A percentile compares a stretch with the other conserved stretches of the same genome.
Conservation (phyloP, 2,797 vertebrate genomes). For the Capromys pilorides region DNA sequence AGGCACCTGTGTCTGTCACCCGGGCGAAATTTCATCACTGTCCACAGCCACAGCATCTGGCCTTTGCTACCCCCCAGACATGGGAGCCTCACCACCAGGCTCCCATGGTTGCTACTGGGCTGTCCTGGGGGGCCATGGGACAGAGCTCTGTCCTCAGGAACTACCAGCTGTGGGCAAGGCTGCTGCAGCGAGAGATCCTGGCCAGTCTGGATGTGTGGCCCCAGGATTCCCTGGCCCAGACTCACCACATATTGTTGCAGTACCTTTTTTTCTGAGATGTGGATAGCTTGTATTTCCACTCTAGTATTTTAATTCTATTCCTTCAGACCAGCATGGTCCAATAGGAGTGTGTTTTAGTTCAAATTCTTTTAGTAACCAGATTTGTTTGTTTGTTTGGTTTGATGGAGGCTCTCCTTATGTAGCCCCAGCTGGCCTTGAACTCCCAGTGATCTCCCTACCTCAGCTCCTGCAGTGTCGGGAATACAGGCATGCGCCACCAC, state of each 20-base stretch:
- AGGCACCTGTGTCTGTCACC: background rate
- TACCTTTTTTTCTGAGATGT: background rate
- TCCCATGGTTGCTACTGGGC: background rate
- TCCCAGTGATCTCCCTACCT: background rate
- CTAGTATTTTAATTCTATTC: background rate
- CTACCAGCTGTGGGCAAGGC: background rate
- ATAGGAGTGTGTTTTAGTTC: background rate
- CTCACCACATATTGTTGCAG: background rate
- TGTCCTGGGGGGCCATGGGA: background rate
- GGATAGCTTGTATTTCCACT: background rate
- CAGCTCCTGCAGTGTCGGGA: background rate
- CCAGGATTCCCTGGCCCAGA: no score
- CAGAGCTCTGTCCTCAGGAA: background rate
- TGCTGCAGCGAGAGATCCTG: background rate
- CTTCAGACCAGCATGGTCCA: background rate
- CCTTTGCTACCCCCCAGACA: background rate
- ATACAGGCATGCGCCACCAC: background rate
- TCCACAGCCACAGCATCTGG: background rate
- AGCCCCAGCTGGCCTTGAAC: background rate
- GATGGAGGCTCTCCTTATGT: background rate
- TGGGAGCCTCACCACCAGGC: background rate
- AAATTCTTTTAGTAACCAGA: background rate
- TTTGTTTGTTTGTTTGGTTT: background rate
- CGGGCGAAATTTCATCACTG: background rate
- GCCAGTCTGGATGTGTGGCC: fast-evolving